Base-by-base conservation (phyloP, 1,140 invertebrate species). In the Dinothrombium tinctorium region DNA sequence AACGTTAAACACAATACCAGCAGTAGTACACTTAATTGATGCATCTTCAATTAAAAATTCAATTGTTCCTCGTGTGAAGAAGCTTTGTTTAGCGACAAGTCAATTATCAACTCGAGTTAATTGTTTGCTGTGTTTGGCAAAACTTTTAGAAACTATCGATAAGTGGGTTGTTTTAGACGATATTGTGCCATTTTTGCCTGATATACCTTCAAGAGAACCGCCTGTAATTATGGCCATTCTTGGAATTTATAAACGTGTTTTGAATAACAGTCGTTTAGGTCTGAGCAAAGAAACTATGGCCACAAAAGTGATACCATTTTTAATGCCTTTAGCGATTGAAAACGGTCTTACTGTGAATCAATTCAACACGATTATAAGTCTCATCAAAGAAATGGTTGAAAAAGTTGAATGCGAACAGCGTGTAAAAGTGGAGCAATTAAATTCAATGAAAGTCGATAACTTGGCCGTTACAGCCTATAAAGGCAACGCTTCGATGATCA, bases 161-260 rank as follows among this genome's bases (percentile, higher is more conserved):
- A 86, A 87, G 53, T 96, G 90, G 90, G 60, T 89, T 47, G 83
- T 96, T 1, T 56, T 92, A 35, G 90, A 98, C 59, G 83, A 95
- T 58, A 71, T 98, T 22, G 62, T 98, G 42, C 86, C 90, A 2
- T 77, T 95, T 42, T 55, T 96, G 28, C 77, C 78, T 11, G 74
- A 87, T 56, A 81, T 96, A 54, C 82, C 81, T 22, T 80, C 82
- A 4, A 67, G 80, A 44, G 90, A 96, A 57, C 84, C 89, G 0
- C 83, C 86, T 21, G 80, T 96, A 26, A 62, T 96, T 11, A 96
- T 96, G 89, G 84, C 80, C 11, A 86, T 92, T 46, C 66, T 95
- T 57, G 86, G 81, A 82, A 90, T 98, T 49, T 87, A 87, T 53
- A 89, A 89, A 58, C 63, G 96, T 28, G 72, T 84, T 0, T 62